Evolutionary conservation across 2,888 invertebrate genomes (phyloP).

Genomic region (Cantharis rufa): DNA sequence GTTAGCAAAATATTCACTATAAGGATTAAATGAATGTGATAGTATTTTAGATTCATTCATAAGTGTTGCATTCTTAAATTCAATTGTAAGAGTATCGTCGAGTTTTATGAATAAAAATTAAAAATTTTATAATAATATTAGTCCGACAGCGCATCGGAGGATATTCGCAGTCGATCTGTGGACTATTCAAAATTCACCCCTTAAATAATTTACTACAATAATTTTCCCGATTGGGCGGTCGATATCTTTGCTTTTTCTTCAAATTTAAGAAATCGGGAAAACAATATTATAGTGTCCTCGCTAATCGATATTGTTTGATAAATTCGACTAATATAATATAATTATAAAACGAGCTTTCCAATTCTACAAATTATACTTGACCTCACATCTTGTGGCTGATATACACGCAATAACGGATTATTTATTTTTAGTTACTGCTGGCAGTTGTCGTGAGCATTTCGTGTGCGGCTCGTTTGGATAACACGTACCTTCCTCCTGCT

Average conservation of each 20-base stretch:
- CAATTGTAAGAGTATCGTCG: neutral
- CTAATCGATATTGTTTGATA: too few relatives aligned
- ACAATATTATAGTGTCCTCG: too few relatives aligned
- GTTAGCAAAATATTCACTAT: neutral
- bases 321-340: too few relatives aligned
- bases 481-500: constrained; percentile 63
- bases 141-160: too few relatives aligned
- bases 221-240: too few relatives aligned
- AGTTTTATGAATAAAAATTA: constrained; percentile 1
- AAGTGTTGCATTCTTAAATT: neutral
- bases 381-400: neutral
- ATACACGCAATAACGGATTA: neutral
- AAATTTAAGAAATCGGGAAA: too few relatives aligned
- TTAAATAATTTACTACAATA: too few relatives aligned
- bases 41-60: constrained; percentile 15
- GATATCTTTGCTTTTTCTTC: too few relatives aligned
- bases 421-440: constrained; percentile 47
- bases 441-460: constrained; percentile 55
- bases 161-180: too few relatives aligned
- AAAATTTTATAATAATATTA: too few relatives aligned
- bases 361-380: neutral
- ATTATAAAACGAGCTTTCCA: neutral
- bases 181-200: too few relatives aligned
- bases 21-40: constrained; percentile 6
- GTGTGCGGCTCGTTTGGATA: constrained; percentile 60